These are phyloP conservation scores for Lytechinus variegatus DNA, from an alignment of 35 echinoderm and acorn worm species.

Conservation along the genomic window DNA sequence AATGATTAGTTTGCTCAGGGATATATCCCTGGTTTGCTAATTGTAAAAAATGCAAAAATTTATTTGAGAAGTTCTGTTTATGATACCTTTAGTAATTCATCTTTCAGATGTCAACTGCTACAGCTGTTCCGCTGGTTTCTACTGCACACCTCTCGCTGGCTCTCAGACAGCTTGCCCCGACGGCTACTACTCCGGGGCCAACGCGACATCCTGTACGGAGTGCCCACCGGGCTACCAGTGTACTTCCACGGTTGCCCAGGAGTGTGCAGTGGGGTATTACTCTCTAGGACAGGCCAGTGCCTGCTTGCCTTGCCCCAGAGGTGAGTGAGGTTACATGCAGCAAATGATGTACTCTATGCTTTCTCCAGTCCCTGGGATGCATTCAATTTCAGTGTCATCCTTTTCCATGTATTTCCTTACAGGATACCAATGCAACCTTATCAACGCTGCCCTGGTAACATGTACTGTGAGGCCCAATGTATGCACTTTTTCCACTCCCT, in stretches of 20 bases:
- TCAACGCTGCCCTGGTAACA: no score
- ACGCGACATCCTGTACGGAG: constrained; percentile 61
- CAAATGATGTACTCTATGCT: no score
- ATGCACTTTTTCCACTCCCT: no score
- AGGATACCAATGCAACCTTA: no score
- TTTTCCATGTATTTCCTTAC: no score
- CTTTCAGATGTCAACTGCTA: constrained; percentile 79
- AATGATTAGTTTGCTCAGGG: no score
- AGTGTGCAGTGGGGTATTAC: constrained; percentile 69
- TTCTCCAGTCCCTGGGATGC: no score
- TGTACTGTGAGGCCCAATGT: no score
- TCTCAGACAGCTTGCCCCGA: constrained; percentile 59
- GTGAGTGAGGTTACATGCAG: constrained; percentile 26
- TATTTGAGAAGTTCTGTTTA: no score
- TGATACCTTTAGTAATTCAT: neutral
- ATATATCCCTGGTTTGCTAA: no score
- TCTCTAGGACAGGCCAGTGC: constrained; percentile 67
- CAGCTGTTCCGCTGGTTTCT: constrained; percentile 83
- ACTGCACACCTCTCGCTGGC: constrained; percentile 61
- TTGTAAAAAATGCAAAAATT: no score
- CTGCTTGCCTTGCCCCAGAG: constrained; percentile 82
- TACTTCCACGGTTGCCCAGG: constrained; percentile 52
- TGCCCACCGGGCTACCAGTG: constrained; percentile 89
- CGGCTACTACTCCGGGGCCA: constrained; percentile 75
- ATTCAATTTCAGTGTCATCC: no score